phyloP scores from a whole-genome alignment of 2,113 vertebrate species.

The Entelurus aequoreus region DNA sequence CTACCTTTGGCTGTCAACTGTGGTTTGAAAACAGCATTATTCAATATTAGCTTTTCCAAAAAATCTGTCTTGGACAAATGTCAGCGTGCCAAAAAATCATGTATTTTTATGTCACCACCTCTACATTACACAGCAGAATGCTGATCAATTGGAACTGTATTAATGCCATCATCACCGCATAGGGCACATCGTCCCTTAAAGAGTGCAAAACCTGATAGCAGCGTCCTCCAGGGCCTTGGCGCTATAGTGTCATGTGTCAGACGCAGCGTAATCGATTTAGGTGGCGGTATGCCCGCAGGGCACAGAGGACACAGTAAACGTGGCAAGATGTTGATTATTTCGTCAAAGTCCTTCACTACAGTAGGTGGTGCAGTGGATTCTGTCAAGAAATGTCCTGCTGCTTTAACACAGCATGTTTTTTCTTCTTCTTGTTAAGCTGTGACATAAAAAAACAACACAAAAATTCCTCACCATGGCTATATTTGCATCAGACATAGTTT shows the following conservation, averaged over 20 bases:
- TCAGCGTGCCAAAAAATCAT: not conserved
- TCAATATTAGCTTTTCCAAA: constrained; percentile 3
- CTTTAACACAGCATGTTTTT: not conserved
- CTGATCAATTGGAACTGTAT: not conserved
- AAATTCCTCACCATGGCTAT: constrained; percentile 19
- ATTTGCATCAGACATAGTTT: constrained; percentile 61
- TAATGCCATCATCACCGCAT: not conserved
- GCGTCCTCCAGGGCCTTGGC: constrained; percentile 8
- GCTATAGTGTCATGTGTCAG: constrained; percentile 17
- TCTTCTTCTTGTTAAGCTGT: constrained; percentile 9
- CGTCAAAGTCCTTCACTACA: not conserved
- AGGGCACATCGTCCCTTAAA: constrained; percentile 7
- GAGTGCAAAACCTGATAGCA: not conserved
- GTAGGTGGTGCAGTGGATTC: not conserved
- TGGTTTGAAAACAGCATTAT: not conserved
- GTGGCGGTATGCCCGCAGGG: constrained; percentile 8
- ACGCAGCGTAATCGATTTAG: constrained; percentile 15
- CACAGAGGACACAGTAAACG: not conserved
- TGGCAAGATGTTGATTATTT: not conserved
- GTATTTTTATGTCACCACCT: not conserved
- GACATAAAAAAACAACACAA: not conserved
- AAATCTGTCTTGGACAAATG: not conserved
- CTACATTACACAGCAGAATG: not conserved
- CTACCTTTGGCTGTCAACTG: not conserved
- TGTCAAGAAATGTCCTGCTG: constrained; percentile 4